These are phyloP conservation scores for Fopius arisanus DNA, from an alignment of 1,140 invertebrate genomes.

Conservation along the genomic window DNA sequence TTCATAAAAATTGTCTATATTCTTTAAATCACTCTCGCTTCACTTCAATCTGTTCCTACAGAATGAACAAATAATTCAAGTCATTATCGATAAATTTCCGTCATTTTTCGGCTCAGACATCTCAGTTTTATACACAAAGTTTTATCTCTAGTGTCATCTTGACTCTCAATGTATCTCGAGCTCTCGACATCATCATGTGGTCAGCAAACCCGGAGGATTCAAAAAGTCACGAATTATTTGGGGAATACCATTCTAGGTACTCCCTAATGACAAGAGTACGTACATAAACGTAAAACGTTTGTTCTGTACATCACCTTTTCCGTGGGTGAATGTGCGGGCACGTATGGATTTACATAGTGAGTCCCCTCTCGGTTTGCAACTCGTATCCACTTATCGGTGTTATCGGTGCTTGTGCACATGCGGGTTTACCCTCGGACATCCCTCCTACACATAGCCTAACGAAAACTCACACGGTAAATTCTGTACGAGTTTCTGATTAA, in stretches of 20 bases:
- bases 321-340: not conserved
- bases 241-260: not conserved
- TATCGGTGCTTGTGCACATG: slow-evolving; percentile 11
- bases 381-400: slow-evolving; percentile 9
- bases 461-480: not conserved
- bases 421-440: slow-evolving; percentile 10
- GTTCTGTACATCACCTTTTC: not conserved
- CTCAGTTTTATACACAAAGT: no score
- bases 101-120: no score
- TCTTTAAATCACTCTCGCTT: no score
- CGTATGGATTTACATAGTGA: slow-evolving; percentile 18
- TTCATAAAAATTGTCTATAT: no score
- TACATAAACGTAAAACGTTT: not conserved
- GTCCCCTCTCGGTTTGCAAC: not conserved
- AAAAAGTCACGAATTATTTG: no score
- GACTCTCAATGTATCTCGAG: no score
- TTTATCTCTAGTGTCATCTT: no score
- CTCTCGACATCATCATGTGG: no score
- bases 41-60: no score
- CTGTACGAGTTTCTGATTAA: not conserved
- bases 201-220: no score
- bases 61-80: no score
- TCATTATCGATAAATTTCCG: no score
- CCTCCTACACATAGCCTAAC: not conserved
- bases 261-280: not conserved